Evolutionary conservation across 1,140 invertebrate species (phyloP), one percentile per base, ranked within the genome.

Genomic region (Druon quercuslanigerum): DNA sequence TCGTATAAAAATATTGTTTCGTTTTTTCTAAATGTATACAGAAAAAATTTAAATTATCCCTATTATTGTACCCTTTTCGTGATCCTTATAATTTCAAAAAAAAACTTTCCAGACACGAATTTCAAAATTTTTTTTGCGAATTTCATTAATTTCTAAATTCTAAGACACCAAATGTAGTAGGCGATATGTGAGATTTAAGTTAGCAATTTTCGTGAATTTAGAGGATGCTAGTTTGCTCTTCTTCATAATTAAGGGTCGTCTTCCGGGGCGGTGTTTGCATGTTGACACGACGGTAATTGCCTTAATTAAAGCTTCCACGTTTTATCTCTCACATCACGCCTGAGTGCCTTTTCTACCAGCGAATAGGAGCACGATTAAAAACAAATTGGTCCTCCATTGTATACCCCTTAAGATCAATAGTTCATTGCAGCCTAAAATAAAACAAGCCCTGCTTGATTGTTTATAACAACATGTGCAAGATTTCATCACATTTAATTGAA

Each of bases 231-330:
- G 60, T 66, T 16, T 16, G 25, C 60, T 66, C 60, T 66, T 66
- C 33, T 66, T 66, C 40, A 66, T 66, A 66, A 66, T 66, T 66
- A 66, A 66, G 60, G 25, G 60, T 33, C 25, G 60, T 16, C 33
- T 66, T 66, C 40, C 54, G 20, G 20, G 25, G 14, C 40, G 60
- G 16, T 66, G 60, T 66, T 66, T 66, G 60, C 60, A 40, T 66
- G 25, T 40, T 66, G 60, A 40, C 60, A 33, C 33, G 60, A 66
- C 60, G 33, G 33, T 66, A 66, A 66, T 66, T 66, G 33, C 60
- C 33, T 40, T 40, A 66, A 66, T 66, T 66, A 66, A 66, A 66
- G 33, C 60, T 16, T 66, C 25, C 33, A 66, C 60, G 40, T 66
- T 66, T 66, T 66, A 66, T 66, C 60, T 40, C 14, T 66, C 25